A percentile compares a stretch with the other conserved stretches of the same genome.
Evolutionary conservation across 2,113 vertebrate genomes (phyloP).

Genomic region (Misgurnus mizolepis): DNA sequence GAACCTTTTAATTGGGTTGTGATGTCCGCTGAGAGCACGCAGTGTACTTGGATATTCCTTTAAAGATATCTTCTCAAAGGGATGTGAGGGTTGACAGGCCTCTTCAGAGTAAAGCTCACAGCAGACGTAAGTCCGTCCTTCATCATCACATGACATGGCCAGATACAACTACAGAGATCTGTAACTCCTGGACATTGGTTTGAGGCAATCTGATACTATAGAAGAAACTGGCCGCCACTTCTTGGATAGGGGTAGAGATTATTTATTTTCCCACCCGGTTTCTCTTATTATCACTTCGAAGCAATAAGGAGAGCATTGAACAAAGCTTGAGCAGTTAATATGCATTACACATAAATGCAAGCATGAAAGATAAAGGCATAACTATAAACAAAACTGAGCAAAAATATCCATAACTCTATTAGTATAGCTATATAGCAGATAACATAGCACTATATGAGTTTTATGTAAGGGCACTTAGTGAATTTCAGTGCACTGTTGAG

Average conservation of each 20-base stretch:
- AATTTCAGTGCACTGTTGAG: constrained; percentile 69
- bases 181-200: constrained; percentile 53
- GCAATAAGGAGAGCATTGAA: constrained; percentile 43
- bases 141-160: constrained; percentile 59
- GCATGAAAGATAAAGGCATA: constrained; percentile 63
- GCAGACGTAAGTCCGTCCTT: constrained; percentile 56
- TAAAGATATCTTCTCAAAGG: constrained; percentile 61
- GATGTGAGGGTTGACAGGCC: constrained; percentile 53
- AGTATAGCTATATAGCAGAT: constrained; percentile 52
- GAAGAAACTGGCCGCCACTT: constrained; percentile 21
- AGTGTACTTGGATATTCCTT: constrained; percentile 76
- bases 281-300: constrained; percentile 22
- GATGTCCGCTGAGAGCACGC: constrained; percentile 65
- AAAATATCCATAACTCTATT: constrained; percentile 60
- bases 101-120: constrained; percentile 53
- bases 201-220: constrained; percentile 49
- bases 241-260: constrained; percentile 1
- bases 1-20: constrained; percentile 67
- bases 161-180: constrained; percentile 55
- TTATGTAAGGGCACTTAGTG: constrained; percentile 67
- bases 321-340: constrained; percentile 51
- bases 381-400: constrained; percentile 63
- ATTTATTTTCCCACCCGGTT: constrained; percentile 10
- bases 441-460: constrained; percentile 46
- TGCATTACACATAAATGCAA: constrained; percentile 67